Conservation (phyloP, 2,888 invertebrate species). For the Leptinotarsa haldemani region DNA sequence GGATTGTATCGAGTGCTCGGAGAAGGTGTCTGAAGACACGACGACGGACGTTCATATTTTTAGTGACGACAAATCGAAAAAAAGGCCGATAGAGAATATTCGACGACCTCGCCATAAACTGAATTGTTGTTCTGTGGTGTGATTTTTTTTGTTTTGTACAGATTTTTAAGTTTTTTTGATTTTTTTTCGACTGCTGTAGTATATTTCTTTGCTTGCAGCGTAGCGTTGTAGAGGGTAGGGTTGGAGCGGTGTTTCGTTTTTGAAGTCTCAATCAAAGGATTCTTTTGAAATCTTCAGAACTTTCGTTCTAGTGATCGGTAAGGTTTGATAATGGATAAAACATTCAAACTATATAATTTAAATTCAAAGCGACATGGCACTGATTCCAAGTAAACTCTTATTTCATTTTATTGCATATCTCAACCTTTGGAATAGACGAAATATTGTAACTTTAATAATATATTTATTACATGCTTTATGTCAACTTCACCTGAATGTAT, state of each 20-base stretch:
- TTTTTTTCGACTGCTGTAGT: conserved; percentile 42
- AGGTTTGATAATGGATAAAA: no score
- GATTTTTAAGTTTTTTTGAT: conserved; percentile 29
- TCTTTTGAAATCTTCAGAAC: no score
- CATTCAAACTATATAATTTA: no score
- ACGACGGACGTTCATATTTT: conserved; percentile 38
- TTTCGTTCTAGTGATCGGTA: no score
- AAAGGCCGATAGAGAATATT: conserved; percentile 27
- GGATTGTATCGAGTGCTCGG: conserved; percentile 35
- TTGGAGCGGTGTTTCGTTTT: conserved; percentile 1
- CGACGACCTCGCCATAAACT: conserved; percentile 39
- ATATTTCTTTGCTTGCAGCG: conserved; percentile 37
- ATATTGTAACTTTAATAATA: no score
- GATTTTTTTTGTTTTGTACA: conserved; percentile 41
- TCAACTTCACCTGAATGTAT: no score
- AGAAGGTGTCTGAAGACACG: conserved; percentile 19
- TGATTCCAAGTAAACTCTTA: no score
- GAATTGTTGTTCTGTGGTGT: conserved; percentile 51
- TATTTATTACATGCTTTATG: no score
- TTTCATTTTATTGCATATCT: no score
- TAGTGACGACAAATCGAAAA: conserved; percentile 33
- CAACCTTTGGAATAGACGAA: no score
- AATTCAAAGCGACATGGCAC: no score
- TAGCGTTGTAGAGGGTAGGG: not conserved
- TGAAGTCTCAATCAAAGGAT: not conserved